Base-by-base conservation (phyloP, 2,113 vertebrate genomes). In the Archilochus colubris region DNA sequence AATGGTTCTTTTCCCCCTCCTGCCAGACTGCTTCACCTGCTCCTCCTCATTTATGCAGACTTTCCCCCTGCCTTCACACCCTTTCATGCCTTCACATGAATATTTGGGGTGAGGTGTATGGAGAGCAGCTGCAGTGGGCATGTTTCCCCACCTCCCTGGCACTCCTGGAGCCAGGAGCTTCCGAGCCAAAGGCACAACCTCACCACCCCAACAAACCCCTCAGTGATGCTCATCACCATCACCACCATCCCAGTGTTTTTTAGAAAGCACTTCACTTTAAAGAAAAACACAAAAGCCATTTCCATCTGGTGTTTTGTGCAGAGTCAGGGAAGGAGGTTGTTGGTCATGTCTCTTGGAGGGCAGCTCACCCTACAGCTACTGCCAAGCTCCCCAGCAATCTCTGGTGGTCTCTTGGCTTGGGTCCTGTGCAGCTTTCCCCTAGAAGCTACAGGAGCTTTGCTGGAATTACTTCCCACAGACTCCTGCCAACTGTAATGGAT, bases 121-220 rank as follows among this genome's bases (percentile, higher is more conserved):
- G 53, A 48, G 74, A 79, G 43, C 72, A 86, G 40, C 22, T 59
- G 21, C 48, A 24, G 54, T 28, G 50, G 24, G 36, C 20, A 17
- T 2, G 2, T n/a, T 40, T 59, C 43, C 55, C 0, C 12, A 12
- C 36, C 22, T 58, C 72, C 23, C 23, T 46, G 63, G 64, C 54
- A 30, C 22, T 4, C 21, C 0, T 6, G 0, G 7, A 24, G 16
- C 38, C 67, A 38, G 25, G 36, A 83, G n/a, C 36, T 66, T n/a
- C 7, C 10, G 48, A 38, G 33, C 23, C 63, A 61, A 61, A 64
- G 58, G 77, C 33, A 44, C 10, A 1, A 12, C 40, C 63, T 82
- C 14, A 1, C 19, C 5, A 1, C 12, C 22, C 14, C 54, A 10
- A 48, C 28, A 19, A 54, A 59, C 12, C 50, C 53, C 50, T 50